Evolutionary conservation across 2,888 invertebrate genomes (phyloP), one percentile per base, ranked within the genome.

Genomic region (Amiota mariae): DNA sequence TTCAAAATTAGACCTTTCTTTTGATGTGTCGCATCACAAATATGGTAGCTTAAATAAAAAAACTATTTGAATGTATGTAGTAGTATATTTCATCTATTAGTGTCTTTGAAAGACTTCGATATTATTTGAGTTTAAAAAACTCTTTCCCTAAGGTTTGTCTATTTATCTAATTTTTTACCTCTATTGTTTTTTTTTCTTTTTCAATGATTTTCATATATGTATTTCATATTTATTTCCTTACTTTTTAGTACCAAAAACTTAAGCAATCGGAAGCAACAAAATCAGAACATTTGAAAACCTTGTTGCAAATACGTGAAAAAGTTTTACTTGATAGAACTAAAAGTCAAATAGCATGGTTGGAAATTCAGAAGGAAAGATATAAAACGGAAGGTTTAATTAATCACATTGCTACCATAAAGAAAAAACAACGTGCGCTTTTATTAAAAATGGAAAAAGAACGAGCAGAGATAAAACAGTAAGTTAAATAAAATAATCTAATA

Each of bases 191-290:
- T 24, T 36, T 36, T 36, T 36, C 0, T 2, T 36, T 36, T 36
- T 36, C 36, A 36, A 36, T 6, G 36, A 36, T 0, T 36, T 36
- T 24, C 24, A 24, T 2, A 36, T 36, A 36, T 6, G 3, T 36
- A 36, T 67, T 18, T 20, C 12, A 24, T n/a, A n/a, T 56, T 56
- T n/a, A 67, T 72, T 63, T 73, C 70, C 76, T 76, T 73, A n/a
- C 36, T 13, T 81, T 86, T 8, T 72, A 91, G 91, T 91, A 93
- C 86, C 93, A 93, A 75, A 92, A 93, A 84, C 90, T 94, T 81
- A 92, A 93, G 79, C 92, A 92, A 85, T 93, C 94, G 80, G 94
- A 95, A 88, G 93, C 93, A 80, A 90, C 91, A 15, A 90, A 94
- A 83, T 92, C 93, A 2, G 92, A 93, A 80, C 93, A 94, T 87